Evolutionary conservation across 2,797 vertebrate species (phyloP), one percentile per base, ranked within the genome.

Genomic region (Diglossa cyanea): DNA sequence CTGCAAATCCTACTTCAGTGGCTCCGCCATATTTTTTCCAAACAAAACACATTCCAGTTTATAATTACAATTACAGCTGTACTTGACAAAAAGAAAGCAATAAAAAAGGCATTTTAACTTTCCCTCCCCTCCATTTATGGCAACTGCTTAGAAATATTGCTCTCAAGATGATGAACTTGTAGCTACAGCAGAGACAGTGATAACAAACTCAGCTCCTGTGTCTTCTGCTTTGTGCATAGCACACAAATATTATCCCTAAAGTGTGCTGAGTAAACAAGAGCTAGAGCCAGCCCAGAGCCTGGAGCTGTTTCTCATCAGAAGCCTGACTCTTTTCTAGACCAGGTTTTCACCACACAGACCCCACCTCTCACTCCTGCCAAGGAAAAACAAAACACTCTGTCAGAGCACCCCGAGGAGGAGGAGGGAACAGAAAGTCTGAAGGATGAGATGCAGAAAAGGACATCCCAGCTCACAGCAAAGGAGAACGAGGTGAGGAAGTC

Each of bases 401-500:
- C 86, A 50, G 85, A 94, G 71, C 53, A 25, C 6, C 68, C 92
- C 1, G 39, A 87, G 61, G 58, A 83, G 83, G 66, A 87, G 86
- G 28, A 96, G 42, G 85, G 81, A 96, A 89, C 96, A 80, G 90
- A 80, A 75, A 95, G 67, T 8, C 93, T 97, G 90, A 68, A 82
- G 89, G 96, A 96, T 76, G 96, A 99, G 96, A 93, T 98, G 53
- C 97, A 97, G 95, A 94, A 97, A 94, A 97, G 94, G 91, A 98
- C 97, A 90, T 94, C 98, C 88, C 98, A 98, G 93, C 98, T 99
- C 26, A 87, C 62, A 70, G 96, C 97, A 55, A 99, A 99, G 97
- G 98, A 99, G 93, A 98, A 97, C 4, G 53, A 55, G 53, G 53
- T 55, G 53, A 55, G 53, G 53, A 97, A 19, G 35, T 9, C 50